Evolutionary conservation across 2,888 invertebrate species (phyloP), one percentile per base, ranked within the genome.

Genomic region (Argynnis bischoffii): DNA sequence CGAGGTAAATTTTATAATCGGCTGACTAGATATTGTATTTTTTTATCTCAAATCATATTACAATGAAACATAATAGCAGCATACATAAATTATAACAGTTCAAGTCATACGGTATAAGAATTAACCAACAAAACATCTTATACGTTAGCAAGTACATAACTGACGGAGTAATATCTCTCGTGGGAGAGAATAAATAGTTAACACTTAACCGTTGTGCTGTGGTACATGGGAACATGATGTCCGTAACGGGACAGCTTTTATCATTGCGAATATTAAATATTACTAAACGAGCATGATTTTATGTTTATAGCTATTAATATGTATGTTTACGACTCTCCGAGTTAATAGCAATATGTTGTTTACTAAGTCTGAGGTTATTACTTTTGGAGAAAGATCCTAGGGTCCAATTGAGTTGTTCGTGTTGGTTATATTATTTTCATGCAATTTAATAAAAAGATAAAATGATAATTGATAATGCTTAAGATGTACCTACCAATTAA

Each of bases 141-240:
- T 66, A 63, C 57, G 54, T 63, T 46, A 57, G 55, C 60, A 60
- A 57, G 55, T 64, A 68, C 59, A 69, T 67, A 69, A 67, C 55
- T 61, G 66, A 55, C 66, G 59, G 35, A 63, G 68, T 59, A 47
- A 64, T 64, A 67, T 70, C 70, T 70, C 64, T 73, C 74, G 72
- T 73, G 74, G 71, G 73, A 75, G 69, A 67, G 69, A 68, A 55
- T 64, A 61, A 57, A 64, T 66, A 50, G 69, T 47, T 73, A 75
- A 71, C 73, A 69, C 72, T 75, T 69, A 71, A 75, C 76, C 76
- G 76, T 76, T 76, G 73, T 67, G 61, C 71, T 67, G 47, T 61
- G 65, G 67, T 65, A 55, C 65, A 64, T 67, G 60, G 73, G 75
- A 74, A 71, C 75, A 76, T 70, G 69, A 48, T 67, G 64, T 67